These are phyloP conservation scores for Platerodrilus igneus DNA, from an alignment of 2,888 invertebrate species.

Conservation along the genomic window DNA sequence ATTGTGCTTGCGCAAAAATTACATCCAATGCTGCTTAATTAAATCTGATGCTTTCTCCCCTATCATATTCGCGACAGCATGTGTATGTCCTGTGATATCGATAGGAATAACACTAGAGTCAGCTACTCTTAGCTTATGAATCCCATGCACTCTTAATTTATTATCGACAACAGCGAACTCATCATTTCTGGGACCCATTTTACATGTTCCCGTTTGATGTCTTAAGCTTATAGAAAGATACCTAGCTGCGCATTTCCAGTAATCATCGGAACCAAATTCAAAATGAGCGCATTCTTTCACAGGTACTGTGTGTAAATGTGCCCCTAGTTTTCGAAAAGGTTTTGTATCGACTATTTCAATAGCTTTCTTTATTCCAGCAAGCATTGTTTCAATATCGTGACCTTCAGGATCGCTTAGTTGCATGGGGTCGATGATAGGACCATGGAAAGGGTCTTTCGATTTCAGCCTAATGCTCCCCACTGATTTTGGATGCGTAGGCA, in stretches of 20 bases:
- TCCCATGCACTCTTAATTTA: slow-evolving; percentile 54
- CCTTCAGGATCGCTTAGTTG: slow-evolving; percentile 65
- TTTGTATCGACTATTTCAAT: slow-evolving; percentile 38
- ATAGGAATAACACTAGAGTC: slow-evolving; percentile 67
- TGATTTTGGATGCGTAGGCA: slow-evolving; percentile 72
- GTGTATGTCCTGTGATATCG: slow-evolving; percentile 62
- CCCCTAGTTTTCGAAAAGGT: slow-evolving; percentile 56
- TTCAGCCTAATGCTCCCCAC: slow-evolving; percentile 64
- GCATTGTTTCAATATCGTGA: slow-evolving; percentile 56
- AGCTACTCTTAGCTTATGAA: slow-evolving; percentile 59
- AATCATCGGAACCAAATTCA: slow-evolving; percentile 56
- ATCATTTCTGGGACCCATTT: slow-evolving; percentile 61
- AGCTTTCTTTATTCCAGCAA: slow-evolving; percentile 56
- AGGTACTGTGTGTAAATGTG: slow-evolving; percentile 52
- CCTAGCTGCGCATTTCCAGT: slow-evolving; percentile 64
- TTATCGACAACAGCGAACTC: slow-evolving; percentile 35
- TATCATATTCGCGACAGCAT: slow-evolving; percentile 66
- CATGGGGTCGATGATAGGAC: slow-evolving; percentile 76
- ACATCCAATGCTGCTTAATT: slow-evolving; percentile 47
- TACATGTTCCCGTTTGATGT: slow-evolving; percentile 63
- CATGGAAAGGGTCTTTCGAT: slow-evolving; percentile 66
- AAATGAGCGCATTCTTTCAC: slow-evolving; percentile 54
- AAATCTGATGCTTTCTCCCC: slow-evolving; percentile 68
- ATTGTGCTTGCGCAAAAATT: too few species aligned
- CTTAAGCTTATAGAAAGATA: slow-evolving; percentile 60